phyloP scores from a whole-genome alignment of 2,888 invertebrate genomes.

The Phanerotoma sp. region DNA sequence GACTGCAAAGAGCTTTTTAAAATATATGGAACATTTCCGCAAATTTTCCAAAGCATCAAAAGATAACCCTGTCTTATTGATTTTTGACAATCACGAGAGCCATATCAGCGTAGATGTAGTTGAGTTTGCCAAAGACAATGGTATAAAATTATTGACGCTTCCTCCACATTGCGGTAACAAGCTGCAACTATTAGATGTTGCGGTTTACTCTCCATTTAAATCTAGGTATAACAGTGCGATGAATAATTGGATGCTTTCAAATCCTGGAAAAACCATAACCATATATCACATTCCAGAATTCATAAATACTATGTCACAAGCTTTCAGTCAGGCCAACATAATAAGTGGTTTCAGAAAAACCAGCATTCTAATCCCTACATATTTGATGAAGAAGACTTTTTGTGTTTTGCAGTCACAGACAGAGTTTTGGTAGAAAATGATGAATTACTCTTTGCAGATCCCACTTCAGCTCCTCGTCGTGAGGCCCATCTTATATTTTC shows the following conservation, averaged over 20 bases:
- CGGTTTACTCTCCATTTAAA: too few species aligned
- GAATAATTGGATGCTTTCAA: too few species aligned
- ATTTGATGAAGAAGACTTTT: neutral
- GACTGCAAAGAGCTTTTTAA: slow-evolving; percentile 29
- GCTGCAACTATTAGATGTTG: too few species aligned
- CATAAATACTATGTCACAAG: neutral
- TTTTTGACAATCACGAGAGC: slow-evolving; percentile 1
- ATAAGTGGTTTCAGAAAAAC: neutral
- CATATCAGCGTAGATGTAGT: slow-evolving; percentile 33
- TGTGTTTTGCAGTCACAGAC: neutral
- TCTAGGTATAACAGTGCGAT: too few species aligned
- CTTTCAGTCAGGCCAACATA: neutral
- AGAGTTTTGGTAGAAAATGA: too few species aligned
- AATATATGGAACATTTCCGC: slow-evolving; percentile 6
- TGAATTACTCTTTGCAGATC: too few species aligned
- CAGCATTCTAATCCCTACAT: neutral
- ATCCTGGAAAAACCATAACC: too few species aligned
- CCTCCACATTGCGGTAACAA: slow-evolving; percentile 48
- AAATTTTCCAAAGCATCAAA: neutral
- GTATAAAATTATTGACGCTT: slow-evolving; percentile 44
- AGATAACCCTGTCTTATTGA: neutral
- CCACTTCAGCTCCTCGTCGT: too few species aligned
- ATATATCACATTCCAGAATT: slow-evolving; percentile 51
- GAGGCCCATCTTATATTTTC: too few species aligned
- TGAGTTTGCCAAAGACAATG: slow-evolving; percentile 42